Evolutionary conservation across 2,113 vertebrate genomes (phyloP).

Genomic region (Rhagologus leucostigma): DNA sequence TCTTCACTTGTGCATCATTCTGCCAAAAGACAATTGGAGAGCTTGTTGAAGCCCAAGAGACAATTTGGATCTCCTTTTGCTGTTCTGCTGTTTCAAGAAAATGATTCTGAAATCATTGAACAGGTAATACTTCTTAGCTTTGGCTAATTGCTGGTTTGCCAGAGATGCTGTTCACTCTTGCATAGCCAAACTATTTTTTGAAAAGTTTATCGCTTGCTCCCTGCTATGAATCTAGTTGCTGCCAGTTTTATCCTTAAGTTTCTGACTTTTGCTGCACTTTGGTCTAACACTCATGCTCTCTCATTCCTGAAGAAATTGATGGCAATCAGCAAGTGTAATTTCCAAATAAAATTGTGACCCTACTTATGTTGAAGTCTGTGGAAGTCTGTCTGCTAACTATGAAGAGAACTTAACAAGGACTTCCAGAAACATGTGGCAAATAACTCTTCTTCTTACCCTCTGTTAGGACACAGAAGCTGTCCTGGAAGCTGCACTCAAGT

Average conservation of each 20-base stretch:
- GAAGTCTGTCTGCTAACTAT: neutral
- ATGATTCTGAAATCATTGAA: neutral
- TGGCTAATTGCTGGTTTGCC: neutral
- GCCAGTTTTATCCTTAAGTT: neutral
- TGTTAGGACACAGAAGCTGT: neutral
- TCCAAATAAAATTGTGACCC: neutral
- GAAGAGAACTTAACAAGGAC: neutral
- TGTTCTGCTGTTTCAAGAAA: neutral
- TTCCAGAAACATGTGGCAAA: neutral
- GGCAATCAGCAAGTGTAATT: neutral
- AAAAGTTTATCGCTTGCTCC: neutral
- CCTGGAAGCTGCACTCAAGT: neutral
- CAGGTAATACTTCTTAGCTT: neutral
- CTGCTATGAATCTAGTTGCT: neutral
- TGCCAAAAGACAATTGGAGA: neutral
- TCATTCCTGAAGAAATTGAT: neutral
- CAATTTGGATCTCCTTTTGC: neutral
- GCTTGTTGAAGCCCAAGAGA: neutral
- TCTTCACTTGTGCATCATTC: neutral
- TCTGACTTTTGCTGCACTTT: neutral
- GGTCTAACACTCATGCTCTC: neutral
- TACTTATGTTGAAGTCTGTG: neutral
- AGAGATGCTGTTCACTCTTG: neutral
- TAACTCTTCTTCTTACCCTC: neutral
- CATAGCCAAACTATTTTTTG: neutral